Conservation (phyloP, 1,140 invertebrate species). For the Drosophila pachea region DNA sequence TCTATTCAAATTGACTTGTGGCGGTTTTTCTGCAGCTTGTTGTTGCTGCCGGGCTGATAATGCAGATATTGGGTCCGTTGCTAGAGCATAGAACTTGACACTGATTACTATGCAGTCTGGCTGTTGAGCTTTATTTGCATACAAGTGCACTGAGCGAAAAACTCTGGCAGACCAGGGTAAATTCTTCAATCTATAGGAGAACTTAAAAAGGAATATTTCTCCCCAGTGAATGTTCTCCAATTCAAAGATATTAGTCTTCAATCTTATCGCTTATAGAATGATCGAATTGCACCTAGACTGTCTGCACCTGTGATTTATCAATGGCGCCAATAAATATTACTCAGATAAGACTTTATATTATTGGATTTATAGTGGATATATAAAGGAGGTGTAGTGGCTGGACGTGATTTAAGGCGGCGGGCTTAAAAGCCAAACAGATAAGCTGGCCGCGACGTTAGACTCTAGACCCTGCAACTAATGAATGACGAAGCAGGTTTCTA, state of each 20-base stretch:
- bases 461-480: background rate
- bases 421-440: conserved; percentile 10
- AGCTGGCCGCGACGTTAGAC: conserved; percentile 6
- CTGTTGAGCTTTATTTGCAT: conserved; percentile 19
- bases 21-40: conserved; percentile 10
- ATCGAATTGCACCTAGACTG: background rate
- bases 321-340: conserved; percentile 17
- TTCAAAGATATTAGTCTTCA: background rate
- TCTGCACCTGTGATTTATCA: conserved; percentile 21
- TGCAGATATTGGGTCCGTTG: conserved; percentile 17
- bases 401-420: conserved; percentile 8
- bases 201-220: no score
- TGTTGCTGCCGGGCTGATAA: conserved; percentile 1
- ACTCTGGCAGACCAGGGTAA: background rate
- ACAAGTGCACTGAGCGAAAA: conserved; percentile 27
- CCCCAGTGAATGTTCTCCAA: no score
- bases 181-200: no score
- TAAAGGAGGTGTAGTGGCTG: background rate
- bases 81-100: conserved; percentile 29
- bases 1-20: conserved; percentile 16
- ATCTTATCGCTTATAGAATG: background rate
- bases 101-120: conserved; percentile 40
- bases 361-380: conserved; percentile 1
- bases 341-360: conserved; percentile 25
- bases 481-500: background rate